Evolutionary conservation across 2,797 vertebrate genomes (phyloP).

Genomic region (Tadarida brasiliensis): DNA sequence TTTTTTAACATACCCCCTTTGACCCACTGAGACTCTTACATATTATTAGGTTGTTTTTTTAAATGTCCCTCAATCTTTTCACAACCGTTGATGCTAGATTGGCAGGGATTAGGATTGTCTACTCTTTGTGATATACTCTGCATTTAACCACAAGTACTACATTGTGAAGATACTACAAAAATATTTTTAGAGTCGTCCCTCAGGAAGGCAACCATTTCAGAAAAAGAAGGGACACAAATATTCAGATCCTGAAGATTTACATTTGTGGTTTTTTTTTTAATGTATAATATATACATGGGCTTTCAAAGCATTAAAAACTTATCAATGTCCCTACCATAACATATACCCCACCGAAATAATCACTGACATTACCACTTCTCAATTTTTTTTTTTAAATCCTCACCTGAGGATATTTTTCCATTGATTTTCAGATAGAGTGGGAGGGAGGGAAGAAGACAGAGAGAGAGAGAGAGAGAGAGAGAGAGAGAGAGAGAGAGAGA

Average conservation of each 20-base stretch:
- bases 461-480: no score
- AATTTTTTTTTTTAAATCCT: background rate
- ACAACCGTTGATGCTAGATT: background rate
- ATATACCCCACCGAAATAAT: conserved; percentile 33
- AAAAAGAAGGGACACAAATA: background rate
- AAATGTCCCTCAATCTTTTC: background rate
- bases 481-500: no score
- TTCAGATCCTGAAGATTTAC: background rate
- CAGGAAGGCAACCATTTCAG: background rate
- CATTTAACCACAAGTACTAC: background rate
- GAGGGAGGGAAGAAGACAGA: no score
- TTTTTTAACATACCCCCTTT: background rate
- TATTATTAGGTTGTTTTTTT: background rate
- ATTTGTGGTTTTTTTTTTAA: conserved; percentile 55
- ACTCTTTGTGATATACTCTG: background rate
- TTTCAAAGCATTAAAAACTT: background rate
- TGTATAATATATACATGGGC: background rate
- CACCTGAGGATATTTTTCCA: no score
- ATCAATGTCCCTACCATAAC: background rate
- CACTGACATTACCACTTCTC: background rate
- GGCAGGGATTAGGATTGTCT: background rate
- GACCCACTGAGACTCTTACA: background rate
- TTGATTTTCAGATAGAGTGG: no score
- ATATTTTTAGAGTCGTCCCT: background rate
- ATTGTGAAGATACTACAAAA: background rate